Conservation (phyloP, 2,888 invertebrate species). For the Ophraella communa region DNA sequence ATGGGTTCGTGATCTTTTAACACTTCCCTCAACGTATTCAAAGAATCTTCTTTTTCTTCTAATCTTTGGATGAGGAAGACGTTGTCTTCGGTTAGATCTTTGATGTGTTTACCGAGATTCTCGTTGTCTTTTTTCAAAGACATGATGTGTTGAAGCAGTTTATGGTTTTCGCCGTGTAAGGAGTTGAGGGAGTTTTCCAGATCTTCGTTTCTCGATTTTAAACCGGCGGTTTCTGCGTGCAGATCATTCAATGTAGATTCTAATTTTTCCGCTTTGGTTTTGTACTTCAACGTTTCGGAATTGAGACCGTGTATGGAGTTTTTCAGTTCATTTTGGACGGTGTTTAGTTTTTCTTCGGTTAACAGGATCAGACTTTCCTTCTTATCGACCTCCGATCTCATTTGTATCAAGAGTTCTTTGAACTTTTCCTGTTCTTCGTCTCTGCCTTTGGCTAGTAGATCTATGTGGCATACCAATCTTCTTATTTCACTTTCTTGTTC, state of each 20-base stretch:
- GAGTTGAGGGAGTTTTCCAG: background rate
- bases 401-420: constrained; percentile 48
- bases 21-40: constrained; percentile 38
- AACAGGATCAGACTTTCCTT: constrained; percentile 51
- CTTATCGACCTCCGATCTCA: constrained; percentile 53
- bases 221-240: constrained; percentile 9
- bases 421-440: constrained; percentile 55
- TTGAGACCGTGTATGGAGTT: constrained; percentile 51
- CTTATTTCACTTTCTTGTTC: constrained; percentile 68
- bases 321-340: constrained; percentile 51
- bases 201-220: constrained; percentile 22
- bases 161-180: constrained; percentile 3
- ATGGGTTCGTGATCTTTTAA: constrained; percentile 38
- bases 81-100: constrained; percentile 22
- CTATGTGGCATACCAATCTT: constrained; percentile 63
- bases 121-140: constrained; percentile 44
- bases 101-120: constrained; percentile 22
- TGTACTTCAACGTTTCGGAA: constrained; percentile 47
- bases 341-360: constrained; percentile 53
- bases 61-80: constrained; percentile 29
- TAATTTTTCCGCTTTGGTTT: constrained; percentile 42
- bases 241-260: constrained; percentile 5
- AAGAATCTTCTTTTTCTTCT: constrained; percentile 38
- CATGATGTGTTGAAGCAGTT: constrained; percentile 32
- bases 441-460: constrained; percentile 57